Evolutionary conservation across 2,797 vertebrate species (phyloP), one percentile per base, ranked within the genome.

Genomic region (Neosilurus mollespiculum): DNA sequence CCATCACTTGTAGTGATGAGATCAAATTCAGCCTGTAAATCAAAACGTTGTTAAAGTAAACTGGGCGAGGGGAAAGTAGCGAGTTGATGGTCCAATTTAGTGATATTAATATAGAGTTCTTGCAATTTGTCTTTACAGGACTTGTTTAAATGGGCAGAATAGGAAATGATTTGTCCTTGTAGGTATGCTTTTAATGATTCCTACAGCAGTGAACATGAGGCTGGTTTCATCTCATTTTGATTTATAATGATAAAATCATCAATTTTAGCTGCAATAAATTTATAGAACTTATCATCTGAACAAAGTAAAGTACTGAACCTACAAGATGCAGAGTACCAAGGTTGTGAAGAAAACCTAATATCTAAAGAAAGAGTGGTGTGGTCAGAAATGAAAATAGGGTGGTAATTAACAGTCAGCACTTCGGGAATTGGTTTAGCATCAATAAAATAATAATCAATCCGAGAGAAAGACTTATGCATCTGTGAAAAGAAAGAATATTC

Each of bases 151-250:
- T n/a, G n/a, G n/a, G n/a, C n/a, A 30, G 56, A 37, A 61, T 81
- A 86, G 24, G 61, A 81, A 20, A 80, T 78, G 12, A 81, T 83
- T 67, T 83, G 22, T 34, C 85, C 77, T 37, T 51, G 56, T 2
- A 86, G 72, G 64, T 73, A 61, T 14, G 58, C 77, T 67, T 86
- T 83, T 8, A 83, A 53, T 15, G 67, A 80, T 34, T 80, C 69
- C 70, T 81, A 77, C 24, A 86, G 30, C 22, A 56, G 24, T 56
- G 76, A 86, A 26, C 59, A 49, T 20, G 78, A 70, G 4, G n/a
- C n/a, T n/a, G n/a, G n/a, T n/a, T n/a, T n/a, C n/a, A n/a, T n/a
- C n/a, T n/a, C n/a, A n/a, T n/a, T 51, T 11, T 30, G 58, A 10
- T 83, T 82, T 10, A n/a, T 8, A 43, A 53, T 30, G 24, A 80